phyloP scores from a whole-genome alignment of 2,888 invertebrate species.

The Cheilosia grossa region DNA sequence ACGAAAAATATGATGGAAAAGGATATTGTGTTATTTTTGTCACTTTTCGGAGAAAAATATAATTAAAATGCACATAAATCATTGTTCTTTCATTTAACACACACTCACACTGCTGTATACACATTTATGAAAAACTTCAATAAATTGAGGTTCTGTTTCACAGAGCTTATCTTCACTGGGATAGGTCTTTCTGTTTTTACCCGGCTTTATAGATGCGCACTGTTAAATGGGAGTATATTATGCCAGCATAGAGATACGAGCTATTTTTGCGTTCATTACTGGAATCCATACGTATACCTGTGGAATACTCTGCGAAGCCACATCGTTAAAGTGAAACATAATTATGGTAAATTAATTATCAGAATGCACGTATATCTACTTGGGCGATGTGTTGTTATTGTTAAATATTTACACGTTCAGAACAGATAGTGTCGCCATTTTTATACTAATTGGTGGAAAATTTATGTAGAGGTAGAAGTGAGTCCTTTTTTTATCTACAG shows the following conservation, averaged over 20 bases:
- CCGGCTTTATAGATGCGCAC: neutral
- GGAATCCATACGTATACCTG: constrained; percentile 41
- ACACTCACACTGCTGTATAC: constrained; percentile 7
- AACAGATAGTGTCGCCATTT: neutral
- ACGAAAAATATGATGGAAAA: constrained; percentile 61
- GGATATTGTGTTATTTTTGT: constrained; percentile 42
- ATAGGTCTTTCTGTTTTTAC: constrained; percentile 16
- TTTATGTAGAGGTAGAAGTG: neutral
- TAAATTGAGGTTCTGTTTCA: constrained; percentile 45
- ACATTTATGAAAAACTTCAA: constrained; percentile 30
- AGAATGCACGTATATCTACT: neutral
- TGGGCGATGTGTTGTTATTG: neutral
- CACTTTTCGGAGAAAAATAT: constrained; percentile 59
- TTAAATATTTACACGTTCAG: constrained; percentile 42
- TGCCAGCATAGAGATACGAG: constrained; percentile 27
- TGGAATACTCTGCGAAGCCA: constrained; percentile 32
- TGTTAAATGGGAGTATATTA: constrained; percentile 10
- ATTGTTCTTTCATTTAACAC: constrained; percentile 54
- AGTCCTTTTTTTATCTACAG: too few relatives aligned
- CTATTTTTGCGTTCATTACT: constrained; percentile 41
- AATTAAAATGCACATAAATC: constrained; percentile 76
- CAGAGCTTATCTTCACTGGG: constrained; percentile 58
- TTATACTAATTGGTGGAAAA: constrained; percentile 11
- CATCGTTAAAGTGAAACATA: constrained; percentile 47
- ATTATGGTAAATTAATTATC: constrained; percentile 66